phyloP scores from a whole-genome alignment of 2,888 invertebrate species.

The Rhagonycha lutea region DNA sequence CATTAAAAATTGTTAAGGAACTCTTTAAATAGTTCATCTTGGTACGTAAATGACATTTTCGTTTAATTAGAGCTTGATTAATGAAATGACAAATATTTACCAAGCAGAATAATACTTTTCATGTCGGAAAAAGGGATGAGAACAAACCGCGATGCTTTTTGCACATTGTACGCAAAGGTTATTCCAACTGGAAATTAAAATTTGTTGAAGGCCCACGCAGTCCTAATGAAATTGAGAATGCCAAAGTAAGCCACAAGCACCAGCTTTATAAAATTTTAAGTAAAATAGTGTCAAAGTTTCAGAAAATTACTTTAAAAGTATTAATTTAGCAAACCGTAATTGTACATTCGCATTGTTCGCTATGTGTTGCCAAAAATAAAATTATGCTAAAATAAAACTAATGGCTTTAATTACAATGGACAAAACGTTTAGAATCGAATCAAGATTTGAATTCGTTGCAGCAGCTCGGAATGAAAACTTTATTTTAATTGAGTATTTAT shows the following conservation, averaged over 20 bases:
- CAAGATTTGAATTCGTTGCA: not conserved
- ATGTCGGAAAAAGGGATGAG: not conserved
- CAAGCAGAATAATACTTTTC: conserved; percentile 1
- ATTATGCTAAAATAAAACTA: not conserved
- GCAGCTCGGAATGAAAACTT: not conserved
- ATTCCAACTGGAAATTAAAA: conserved; percentile 15
- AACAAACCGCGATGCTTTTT: conserved; percentile 10
- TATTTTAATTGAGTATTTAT: not conserved
- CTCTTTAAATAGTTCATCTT: not conserved
- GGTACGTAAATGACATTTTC: not conserved
- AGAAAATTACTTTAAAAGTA: not conserved
- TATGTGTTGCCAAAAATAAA: not conserved
- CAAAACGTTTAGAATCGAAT: not conserved
- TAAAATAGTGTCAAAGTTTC: conserved; percentile 5
- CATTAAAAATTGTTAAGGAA: not conserved
- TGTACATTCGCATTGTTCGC: not conserved
- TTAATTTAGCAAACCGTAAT: not conserved
- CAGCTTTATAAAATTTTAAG: conserved; percentile 16
- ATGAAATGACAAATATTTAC: conserved; percentile 7
- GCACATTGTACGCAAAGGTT: conserved; percentile 6
- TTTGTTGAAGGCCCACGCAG: conserved; percentile 12
- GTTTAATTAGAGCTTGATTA: conserved; percentile 3
- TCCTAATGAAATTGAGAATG: conserved; percentile 14
- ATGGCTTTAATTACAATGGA: not conserved
- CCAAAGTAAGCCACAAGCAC: conserved; percentile 14